Evolutionary conservation across 2,113 vertebrate species (phyloP).

Genomic region (Clarias magur): DNA sequence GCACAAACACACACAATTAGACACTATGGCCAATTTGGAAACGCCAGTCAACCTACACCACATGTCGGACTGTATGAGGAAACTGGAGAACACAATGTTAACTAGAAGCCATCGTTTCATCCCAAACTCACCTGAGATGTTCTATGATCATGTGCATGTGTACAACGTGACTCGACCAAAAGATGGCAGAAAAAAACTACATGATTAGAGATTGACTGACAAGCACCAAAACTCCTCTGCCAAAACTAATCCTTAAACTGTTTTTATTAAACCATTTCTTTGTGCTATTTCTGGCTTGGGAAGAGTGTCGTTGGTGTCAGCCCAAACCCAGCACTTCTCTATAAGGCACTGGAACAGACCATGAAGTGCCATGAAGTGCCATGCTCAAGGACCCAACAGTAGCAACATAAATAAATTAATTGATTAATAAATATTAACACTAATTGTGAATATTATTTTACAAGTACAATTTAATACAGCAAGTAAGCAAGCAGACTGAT

Average conservation of each 20-base stretch:
- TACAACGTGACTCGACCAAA: background rate
- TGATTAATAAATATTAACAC: too few relatives aligned
- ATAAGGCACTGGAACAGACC: too few relatives aligned
- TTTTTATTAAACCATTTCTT: background rate
- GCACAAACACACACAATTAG: too few relatives aligned
- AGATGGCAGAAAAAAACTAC: constrained; percentile 1
- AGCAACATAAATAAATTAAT: too few relatives aligned
- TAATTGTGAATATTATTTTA: background rate
- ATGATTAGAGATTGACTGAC: background rate
- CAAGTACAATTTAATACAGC: background rate
- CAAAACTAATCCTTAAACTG: background rate
- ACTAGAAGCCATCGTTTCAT: too few relatives aligned
- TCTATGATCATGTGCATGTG: background rate
- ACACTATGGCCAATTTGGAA: too few relatives aligned
- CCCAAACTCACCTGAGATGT: background rate
- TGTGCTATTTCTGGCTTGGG: background rate
- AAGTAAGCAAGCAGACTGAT: background rate
- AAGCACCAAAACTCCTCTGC: background rate
- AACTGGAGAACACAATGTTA: too few relatives aligned
- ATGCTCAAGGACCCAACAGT: too few relatives aligned
- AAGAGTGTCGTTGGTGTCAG: background rate
- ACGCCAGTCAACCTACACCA: too few relatives aligned
- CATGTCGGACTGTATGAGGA: too few relatives aligned
- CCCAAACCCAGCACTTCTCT: background rate
- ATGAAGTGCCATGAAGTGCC: too few relatives aligned